Base-by-base conservation (phyloP, 2,797 vertebrate species). In the Distichodus sexfasciatus region DNA sequence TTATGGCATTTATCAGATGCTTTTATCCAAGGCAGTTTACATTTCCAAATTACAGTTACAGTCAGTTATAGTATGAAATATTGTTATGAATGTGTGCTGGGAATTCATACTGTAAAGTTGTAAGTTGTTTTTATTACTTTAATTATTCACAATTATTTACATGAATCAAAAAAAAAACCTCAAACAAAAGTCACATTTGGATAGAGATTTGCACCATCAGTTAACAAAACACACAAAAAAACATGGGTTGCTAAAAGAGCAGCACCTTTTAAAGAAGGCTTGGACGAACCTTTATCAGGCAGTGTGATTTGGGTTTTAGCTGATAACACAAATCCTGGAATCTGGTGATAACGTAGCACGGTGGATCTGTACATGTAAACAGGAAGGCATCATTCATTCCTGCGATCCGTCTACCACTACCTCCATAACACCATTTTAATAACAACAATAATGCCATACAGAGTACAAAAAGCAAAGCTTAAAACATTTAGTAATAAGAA, bases 111-210 rank as follows among this genome's bases (percentile, higher is more conserved):
- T 24, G 6, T 24, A 51, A 29, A 2, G 1, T 35, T 35, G 2
- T 21, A 23, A 38, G 12, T 11, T 33, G 12, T 21, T 19, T 33
- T 35, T 15, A 33, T 6, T 54, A 54, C 15, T 54, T 54, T 67
- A 69, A 78, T 80, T 76, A 71, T 74, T 72, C 71, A 77, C 60
- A 76, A 78, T 80, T 76, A 80, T 78, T 69, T 78, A 80, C 76
- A 80, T 28, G 41, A 28, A 51, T 62, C 24, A 76, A 29, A 78
- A 65, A 23, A 63, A 19, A 72, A 63, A 19, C 70, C 31, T 36
- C 57, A 59, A 14, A 62, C 24, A 65, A 38, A 69, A 11, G n/a
- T 63, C 43, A 63, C 48, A 57, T 46, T 44, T 68, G 38, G 31
- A 64, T 57, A 47, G 47, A 63, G n/a, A 59, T 17, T 10, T 12